Conservation (phyloP, 2,113 vertebrate genomes). For the Aphyosemion australe region DNA sequence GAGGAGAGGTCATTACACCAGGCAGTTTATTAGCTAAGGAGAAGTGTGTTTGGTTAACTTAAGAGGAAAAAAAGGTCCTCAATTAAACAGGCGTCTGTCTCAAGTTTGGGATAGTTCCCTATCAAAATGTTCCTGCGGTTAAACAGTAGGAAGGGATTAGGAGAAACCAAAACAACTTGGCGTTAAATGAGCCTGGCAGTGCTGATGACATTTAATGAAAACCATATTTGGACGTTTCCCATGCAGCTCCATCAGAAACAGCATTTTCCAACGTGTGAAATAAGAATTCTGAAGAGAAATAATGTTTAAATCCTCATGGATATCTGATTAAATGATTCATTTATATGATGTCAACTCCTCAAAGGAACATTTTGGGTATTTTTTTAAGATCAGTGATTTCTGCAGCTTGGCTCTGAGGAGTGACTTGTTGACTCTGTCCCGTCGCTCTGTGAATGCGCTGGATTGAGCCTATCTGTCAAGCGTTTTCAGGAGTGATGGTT, state of each 20-base stretch:
- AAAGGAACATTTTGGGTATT: no score
- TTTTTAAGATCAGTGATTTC: neutral
- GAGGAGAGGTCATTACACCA: constrained; percentile 33
- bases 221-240: constrained; percentile 43
- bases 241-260: constrained; percentile 12
- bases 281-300: constrained; percentile 10
- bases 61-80: constrained; percentile 14
- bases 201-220: constrained; percentile 52
- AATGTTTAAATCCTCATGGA: neutral
- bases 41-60: constrained; percentile 51
- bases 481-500: constrained; percentile 42
- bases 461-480: constrained; percentile 54
- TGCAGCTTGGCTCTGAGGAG: neutral
- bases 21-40: constrained; percentile 47
- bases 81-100: constrained; percentile 67
- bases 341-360: no score
- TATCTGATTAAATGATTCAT: no score
- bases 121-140: constrained; percentile 60
- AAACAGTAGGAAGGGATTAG: constrained; percentile 69
- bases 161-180: constrained; percentile 55
- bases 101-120: constrained; percentile 49
- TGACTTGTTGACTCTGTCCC: neutral
- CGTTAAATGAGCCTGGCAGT: constrained; percentile 56
- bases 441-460: constrained; percentile 43
- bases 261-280: constrained; percentile 23